These are phyloP conservation scores for Mythimna pallens DNA, from an alignment of 2,888 invertebrate species.

Conservation along the genomic window DNA sequence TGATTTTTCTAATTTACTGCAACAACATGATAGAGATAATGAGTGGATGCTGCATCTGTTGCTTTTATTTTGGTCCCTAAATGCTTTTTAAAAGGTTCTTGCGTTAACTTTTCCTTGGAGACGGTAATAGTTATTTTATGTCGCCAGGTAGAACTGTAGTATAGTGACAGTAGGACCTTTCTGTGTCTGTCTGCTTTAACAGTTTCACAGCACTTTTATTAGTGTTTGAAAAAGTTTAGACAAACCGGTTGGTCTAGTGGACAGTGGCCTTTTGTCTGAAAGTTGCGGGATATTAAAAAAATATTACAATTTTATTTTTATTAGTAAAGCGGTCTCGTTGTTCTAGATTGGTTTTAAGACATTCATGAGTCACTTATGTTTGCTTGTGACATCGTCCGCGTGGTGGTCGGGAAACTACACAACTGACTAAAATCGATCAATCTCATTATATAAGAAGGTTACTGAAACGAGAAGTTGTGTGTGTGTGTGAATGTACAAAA, in stretches of 20 bases:
- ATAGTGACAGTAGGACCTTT: background rate
- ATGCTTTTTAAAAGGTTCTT: background rate
- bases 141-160: background rate
- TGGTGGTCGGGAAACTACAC: background rate
- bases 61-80: background rate
- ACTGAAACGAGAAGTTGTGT: too few species aligned
- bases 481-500: too few species aligned
- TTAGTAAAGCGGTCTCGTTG: background rate
- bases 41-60: constrained; percentile 7
- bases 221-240: too few species aligned
- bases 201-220: background rate
- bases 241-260: too few species aligned
- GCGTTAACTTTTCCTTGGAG: background rate
- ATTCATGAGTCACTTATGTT: too few species aligned
- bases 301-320: background rate
- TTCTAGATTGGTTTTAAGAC: too few species aligned
- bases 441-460: background rate
- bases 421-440: background rate
- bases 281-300: too few species aligned
- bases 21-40: constrained; percentile 4
- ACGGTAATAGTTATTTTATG: background rate
- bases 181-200: background rate
- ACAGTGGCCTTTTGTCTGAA: too few species aligned
- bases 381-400: too few species aligned
- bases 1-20: constrained; percentile 17